phyloP scores from a whole-genome alignment of 1,140 invertebrate species.

The Episyrphus balteatus region DNA sequence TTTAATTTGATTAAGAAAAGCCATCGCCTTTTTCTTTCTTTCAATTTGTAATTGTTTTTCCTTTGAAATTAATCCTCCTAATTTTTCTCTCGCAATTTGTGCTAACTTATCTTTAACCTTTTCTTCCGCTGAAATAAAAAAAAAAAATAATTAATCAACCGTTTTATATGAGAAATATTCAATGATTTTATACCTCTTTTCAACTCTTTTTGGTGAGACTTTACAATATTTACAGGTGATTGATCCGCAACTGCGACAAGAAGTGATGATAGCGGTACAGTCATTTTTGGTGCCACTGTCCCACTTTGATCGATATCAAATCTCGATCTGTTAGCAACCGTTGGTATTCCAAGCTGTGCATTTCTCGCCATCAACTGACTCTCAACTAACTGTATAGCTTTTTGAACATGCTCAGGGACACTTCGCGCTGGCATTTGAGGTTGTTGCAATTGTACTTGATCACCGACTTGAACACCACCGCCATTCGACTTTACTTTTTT shows the following conservation, averaged over 20 bases:
- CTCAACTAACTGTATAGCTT: conserved; percentile 31
- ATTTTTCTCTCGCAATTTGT: conserved; percentile 47
- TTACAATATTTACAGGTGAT: too few relatives aligned
- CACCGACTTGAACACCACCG: not conserved
- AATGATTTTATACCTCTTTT: conserved; percentile 16
- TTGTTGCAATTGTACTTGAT: too few relatives aligned
- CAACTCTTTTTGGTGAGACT: conserved; percentile 18
- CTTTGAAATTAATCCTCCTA: conserved; percentile 41
- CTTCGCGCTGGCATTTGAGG: not conserved
- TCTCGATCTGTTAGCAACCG: not conserved
- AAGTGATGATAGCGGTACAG: too few relatives aligned
- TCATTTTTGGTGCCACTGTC: not conserved
- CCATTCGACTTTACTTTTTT: conserved; percentile 35
- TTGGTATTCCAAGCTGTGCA: conserved; percentile 4
- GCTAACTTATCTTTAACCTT: conserved; percentile 52
- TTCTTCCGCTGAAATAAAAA: conserved; percentile 41
- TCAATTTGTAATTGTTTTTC: conserved; percentile 61
- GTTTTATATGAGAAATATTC: not conserved
- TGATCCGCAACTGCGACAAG: too few relatives aligned
- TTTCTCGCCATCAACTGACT: conserved; percentile 25
- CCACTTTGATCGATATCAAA: not conserved
- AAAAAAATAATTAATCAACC: not conserved
- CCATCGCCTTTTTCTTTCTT: conserved; percentile 53
- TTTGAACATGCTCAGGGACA: conserved; percentile 30
- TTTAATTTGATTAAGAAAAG: conserved; percentile 52